A percentile compares a stretch with the other conserved stretches of the same genome.
phyloP scores from a whole-genome alignment of 1,140 invertebrate species.

The Tenebrio molitor region DNA sequence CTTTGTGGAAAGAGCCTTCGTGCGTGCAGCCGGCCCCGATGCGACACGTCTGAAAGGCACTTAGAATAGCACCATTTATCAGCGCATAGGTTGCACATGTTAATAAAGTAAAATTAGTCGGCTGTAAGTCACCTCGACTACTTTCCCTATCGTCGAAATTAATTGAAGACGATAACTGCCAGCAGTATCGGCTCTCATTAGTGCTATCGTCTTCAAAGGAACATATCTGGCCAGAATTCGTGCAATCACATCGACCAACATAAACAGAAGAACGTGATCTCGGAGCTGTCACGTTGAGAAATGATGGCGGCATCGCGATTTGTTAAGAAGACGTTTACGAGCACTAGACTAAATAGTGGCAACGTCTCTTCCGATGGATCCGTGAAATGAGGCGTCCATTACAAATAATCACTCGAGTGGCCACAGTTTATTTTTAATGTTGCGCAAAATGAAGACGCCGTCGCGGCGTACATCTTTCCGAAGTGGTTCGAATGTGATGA shows the following conservation, averaged over 20 bases:
- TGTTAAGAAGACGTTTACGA: conserved; percentile 39
- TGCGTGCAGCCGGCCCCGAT: too few species aligned
- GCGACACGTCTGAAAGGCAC: neutral
- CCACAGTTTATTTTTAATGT: conserved; percentile 9
- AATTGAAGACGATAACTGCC: conserved; percentile 52
- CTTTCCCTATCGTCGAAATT: conserved; percentile 51
- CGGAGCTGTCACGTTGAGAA: conserved; percentile 50
- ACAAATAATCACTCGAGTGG: conserved; percentile 5
- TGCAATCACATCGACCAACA: conserved; percentile 51
- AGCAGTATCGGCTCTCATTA: conserved; percentile 52
- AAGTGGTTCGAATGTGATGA: conserved; percentile 54
- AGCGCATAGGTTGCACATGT: conserved; percentile 24
- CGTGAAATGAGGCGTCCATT: conserved; percentile 23
- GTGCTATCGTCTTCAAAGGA: conserved; percentile 53
- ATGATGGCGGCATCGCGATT: conserved; percentile 47
- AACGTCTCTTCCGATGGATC: conserved; percentile 19
- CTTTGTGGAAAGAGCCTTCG: too few species aligned
- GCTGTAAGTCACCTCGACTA: conserved; percentile 42
- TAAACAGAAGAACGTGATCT: conserved; percentile 51
- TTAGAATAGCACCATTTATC: conserved; percentile 28
- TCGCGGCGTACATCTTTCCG: conserved; percentile 52
- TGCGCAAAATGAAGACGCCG: conserved; percentile 8
- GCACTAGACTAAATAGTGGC: conserved; percentile 40
- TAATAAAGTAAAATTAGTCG: conserved; percentile 47
- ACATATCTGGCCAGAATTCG: conserved; percentile 48